Conservation (phyloP, 2,113 vertebrate genomes). For the Sylvietta virens region DNA sequence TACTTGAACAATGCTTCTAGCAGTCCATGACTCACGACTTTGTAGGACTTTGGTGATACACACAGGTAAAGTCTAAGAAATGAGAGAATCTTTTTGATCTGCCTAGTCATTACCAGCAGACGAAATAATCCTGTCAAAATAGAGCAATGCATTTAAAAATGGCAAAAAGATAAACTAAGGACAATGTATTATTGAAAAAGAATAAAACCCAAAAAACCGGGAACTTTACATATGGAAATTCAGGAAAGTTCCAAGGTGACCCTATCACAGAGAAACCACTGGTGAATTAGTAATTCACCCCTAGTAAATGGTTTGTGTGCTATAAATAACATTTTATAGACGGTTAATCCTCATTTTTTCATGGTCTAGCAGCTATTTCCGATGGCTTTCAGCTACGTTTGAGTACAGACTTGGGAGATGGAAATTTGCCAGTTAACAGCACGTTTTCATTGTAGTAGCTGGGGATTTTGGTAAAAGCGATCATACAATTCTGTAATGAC, state of each 20-base stretch:
- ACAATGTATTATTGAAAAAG: not conserved
- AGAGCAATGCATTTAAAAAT: not conserved
- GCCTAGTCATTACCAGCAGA: not conserved
- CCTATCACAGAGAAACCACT: not conserved
- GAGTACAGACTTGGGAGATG: not conserved
- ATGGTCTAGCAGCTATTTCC: not conserved
- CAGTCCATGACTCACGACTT: not conserved
- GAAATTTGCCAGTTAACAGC: not conserved
- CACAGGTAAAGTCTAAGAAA: not conserved
- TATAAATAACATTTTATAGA: not conserved
- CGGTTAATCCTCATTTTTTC: not conserved
- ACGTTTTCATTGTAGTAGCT: not conserved
- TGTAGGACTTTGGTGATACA: not conserved
- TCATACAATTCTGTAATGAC: not conserved
- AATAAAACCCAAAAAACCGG: not conserved
- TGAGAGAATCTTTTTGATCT: not conserved
- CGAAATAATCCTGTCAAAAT: not conserved
- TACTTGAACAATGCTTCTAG: not conserved
- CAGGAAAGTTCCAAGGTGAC: not conserved
- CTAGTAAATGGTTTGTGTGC: not conserved
- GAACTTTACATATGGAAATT: not conserved
- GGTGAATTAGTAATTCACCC: not conserved
- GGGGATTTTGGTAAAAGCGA: not conserved
- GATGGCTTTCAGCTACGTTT: not conserved
- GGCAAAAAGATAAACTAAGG: not conserved